Conservation (phyloP, 2,888 invertebrate species). For the Dryadula phaetusa region DNA sequence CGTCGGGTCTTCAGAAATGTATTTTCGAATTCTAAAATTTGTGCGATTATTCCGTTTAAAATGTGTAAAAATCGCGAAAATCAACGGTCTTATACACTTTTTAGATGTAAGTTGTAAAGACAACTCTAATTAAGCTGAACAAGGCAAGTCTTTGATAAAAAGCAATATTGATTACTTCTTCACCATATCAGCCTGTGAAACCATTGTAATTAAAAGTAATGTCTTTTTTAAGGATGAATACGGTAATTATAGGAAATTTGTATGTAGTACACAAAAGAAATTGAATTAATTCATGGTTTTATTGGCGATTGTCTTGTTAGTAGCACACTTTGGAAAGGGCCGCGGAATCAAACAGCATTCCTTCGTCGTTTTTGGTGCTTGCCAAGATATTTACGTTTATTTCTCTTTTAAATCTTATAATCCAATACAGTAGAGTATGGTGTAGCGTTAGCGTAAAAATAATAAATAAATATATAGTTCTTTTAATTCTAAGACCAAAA, state of each 20-base stretch:
- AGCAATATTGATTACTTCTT: not conserved
- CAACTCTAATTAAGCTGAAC: too few relatives aligned
- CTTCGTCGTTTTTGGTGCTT: slow-evolving; percentile 10
- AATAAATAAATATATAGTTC: not conserved
- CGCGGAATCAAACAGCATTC: slow-evolving; percentile 24
- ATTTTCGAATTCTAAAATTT: too few relatives aligned
- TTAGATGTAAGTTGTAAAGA: too few relatives aligned
- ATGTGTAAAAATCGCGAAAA: too few relatives aligned
- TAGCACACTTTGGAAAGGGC: not conserved
- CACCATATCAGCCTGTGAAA: not conserved
- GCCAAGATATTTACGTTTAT: slow-evolving; percentile 1
- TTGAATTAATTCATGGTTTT: not conserved
- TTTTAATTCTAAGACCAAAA: too few relatives aligned
- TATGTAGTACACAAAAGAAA: not conserved
- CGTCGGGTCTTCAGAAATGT: too few relatives aligned
- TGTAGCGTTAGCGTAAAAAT: not conserved
- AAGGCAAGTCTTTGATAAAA: not conserved
- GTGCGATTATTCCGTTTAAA: too few relatives aligned
- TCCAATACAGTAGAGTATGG: not conserved
- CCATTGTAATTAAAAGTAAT: slow-evolving; percentile 7
- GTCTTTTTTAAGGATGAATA: not conserved
- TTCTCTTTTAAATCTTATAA: slow-evolving; percentile 9
- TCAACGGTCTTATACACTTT: too few relatives aligned
- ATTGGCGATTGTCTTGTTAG: slow-evolving; percentile 20
- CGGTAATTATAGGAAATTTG: not conserved